Evolutionary conservation across 2,797 vertebrate species (phyloP), one percentile per base, ranked within the genome.

Genomic region (Calcarius lapponicus): DNA sequence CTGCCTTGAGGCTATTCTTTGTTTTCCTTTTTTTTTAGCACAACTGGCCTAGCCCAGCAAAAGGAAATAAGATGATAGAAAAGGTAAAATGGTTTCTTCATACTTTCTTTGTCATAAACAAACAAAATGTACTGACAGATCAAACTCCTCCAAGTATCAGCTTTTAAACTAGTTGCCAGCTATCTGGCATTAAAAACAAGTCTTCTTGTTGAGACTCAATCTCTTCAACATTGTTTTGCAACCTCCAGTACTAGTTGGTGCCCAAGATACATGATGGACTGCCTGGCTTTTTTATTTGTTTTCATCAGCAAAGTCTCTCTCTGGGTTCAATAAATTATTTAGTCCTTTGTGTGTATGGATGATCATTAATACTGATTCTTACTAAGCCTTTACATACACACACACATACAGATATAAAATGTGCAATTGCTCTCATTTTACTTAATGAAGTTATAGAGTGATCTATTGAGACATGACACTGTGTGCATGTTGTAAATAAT

Each of bases 381-480:
- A 53, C 32, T 89, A 85, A 87, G 36, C 78, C 69, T 80, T 61
- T 84, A 58, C 32, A 51, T 15, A 61, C 24, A 57, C 13, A 43
- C 47, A 65, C 11, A 36, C 5, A 36, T 1, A 62, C 10, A 26
- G 10, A n/a, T 26, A 84, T 84, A 62, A 60, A 78, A 56, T 66
- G 26, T 54, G 47, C 73, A 92, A 90, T 92, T 86, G 86, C 56
- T 92, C 87, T 65, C 24, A 54, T 86, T 93, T 93, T 71, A 81
- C 54, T 65, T 81, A 82, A 48, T 80, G 38, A 79, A 84, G 15
- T 64, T 72, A 62, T 4, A 31, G 29, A 94, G 50, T 65, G 54
- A 92, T 74, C 72, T 88, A 43, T 25, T 57, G 65, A 88, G 89
- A 79, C 87, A 62, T 43, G 70, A n/a, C 42, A 75, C 8, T 22